phyloP scores from a whole-genome alignment of 23 tunicate genomes.

The Halocynthia roretzi region DNA sequence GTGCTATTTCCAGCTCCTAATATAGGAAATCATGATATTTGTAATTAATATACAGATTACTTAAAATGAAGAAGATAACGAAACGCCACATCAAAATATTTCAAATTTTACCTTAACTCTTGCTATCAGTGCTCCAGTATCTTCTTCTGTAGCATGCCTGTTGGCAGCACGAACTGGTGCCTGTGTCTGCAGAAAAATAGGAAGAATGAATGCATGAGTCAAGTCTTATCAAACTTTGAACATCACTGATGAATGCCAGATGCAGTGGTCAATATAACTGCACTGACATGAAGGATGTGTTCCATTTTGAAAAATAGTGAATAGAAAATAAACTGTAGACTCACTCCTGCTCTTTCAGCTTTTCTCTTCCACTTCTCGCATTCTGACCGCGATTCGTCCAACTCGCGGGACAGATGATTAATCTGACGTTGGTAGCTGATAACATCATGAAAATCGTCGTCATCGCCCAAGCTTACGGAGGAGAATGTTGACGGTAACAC shows the following conservation, averaged over 20 bases:
- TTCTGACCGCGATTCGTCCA: slow-evolving; percentile 4
- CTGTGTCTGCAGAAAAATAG: too few relatives aligned
- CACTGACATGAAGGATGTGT: too few relatives aligned
- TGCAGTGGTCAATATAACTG: too few relatives aligned
- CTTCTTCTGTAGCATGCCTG: not conserved
- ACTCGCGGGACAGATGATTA: slow-evolving; percentile 5
- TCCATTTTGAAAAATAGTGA: too few relatives aligned
- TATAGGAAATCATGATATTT: not conserved
- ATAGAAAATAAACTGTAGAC: not conserved
- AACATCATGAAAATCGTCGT: slow-evolving; percentile 25
- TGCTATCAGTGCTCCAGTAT: not conserved
- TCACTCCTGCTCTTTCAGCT: not conserved
- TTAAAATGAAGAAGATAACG: not conserved
- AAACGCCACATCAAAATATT: not conserved
- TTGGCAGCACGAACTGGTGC: too few relatives aligned
- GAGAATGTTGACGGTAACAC: slow-evolving; percentile 16
- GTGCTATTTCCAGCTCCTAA: slow-evolving; percentile 40
- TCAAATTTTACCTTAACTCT: slow-evolving; percentile 2
- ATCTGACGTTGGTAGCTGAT: slow-evolving; percentile 15
- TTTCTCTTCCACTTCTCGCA: slow-evolving; percentile 1
- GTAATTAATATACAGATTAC: not conserved
- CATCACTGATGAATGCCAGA: too few relatives aligned
- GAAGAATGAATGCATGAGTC: too few relatives aligned
- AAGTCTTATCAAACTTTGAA: too few relatives aligned
- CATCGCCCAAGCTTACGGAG: slow-evolving; percentile 4